These are phyloP conservation scores for Misgurnus mizolepis DNA, from an alignment of 2,113 vertebrate genomes.

Conservation along the genomic window DNA sequence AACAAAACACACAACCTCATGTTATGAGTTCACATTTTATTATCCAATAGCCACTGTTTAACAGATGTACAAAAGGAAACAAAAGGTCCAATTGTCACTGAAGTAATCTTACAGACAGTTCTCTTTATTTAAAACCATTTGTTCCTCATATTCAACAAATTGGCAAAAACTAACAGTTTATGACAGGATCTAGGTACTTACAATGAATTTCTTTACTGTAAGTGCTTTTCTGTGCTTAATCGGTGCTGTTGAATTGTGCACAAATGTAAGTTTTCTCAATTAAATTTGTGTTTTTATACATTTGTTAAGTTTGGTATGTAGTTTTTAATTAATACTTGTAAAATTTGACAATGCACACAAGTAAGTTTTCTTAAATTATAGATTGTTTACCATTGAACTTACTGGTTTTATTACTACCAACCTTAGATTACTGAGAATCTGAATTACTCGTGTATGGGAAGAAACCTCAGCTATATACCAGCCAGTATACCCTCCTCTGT, in stretches of 20 bases:
- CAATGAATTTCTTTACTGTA: neutral
- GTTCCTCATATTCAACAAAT: neutral
- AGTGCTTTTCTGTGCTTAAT: neutral
- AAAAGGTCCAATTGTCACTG: neutral
- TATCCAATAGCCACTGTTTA: no score
- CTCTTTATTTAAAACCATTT: neutral
- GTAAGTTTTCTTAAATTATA: no score
- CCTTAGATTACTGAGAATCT: neutral
- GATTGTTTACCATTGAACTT: neutral
- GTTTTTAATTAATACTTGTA: neutral
- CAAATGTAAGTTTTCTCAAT: neutral
- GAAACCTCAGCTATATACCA: slow-evolving; percentile 45
- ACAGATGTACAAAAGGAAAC: no score
- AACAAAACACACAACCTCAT: no score
- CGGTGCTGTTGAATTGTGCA: neutral
- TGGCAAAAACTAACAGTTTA: neutral
- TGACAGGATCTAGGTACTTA: neutral
- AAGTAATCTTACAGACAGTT: neutral
- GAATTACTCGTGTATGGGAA: slow-evolving; percentile 24
- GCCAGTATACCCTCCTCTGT: slow-evolving; percentile 15
- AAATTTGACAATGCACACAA: no score
- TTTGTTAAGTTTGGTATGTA: neutral
- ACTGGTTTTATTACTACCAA: neutral
- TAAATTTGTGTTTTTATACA: neutral
- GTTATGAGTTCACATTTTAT: no score